These are phyloP conservation scores for Petrolisthes cinctipes DNA, from an alignment of 2,888 invertebrate genomes.

Conservation along the genomic window DNA sequence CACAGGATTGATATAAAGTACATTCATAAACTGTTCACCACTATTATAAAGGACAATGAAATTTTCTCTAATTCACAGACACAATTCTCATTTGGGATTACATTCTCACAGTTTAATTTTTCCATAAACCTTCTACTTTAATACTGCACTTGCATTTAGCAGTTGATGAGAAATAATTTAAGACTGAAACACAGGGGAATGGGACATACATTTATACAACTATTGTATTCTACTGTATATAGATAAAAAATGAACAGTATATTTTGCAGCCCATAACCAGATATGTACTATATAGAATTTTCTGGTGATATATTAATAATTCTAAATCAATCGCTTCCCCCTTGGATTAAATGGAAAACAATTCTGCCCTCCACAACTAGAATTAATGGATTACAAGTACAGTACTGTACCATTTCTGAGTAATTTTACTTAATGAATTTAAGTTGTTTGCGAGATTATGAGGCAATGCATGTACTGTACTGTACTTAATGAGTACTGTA, in stretches of 20 bases:
- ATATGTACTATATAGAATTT: neutral
- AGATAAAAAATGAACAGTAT: neutral
- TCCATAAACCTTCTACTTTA: too few relatives aligned
- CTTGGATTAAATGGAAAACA: neutral
- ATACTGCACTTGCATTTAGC: neutral
- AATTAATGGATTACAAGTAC: neutral
- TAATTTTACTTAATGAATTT: too few relatives aligned
- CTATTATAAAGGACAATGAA: too few relatives aligned
- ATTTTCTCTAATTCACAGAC: too few relatives aligned
- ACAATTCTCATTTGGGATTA: too few relatives aligned
- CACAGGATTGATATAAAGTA: too few relatives aligned
- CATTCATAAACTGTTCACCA: too few relatives aligned
- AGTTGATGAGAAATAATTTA: neutral
- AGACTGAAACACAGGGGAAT: neutral
- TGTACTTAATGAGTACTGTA: too few relatives aligned
- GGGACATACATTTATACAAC: neutral
- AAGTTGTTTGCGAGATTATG: neutral
- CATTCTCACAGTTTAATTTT: too few relatives aligned
- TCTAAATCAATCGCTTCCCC: neutral
- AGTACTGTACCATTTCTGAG: too few relatives aligned
- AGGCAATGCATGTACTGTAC: too few relatives aligned
- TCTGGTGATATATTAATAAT: neutral
- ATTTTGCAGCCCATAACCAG: neutral
- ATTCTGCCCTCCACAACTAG: neutral
- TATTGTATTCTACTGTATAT: neutral